phyloP scores from a whole-genome alignment of 2,797 vertebrate genomes.

The Carcharodon carcharias region DNA sequence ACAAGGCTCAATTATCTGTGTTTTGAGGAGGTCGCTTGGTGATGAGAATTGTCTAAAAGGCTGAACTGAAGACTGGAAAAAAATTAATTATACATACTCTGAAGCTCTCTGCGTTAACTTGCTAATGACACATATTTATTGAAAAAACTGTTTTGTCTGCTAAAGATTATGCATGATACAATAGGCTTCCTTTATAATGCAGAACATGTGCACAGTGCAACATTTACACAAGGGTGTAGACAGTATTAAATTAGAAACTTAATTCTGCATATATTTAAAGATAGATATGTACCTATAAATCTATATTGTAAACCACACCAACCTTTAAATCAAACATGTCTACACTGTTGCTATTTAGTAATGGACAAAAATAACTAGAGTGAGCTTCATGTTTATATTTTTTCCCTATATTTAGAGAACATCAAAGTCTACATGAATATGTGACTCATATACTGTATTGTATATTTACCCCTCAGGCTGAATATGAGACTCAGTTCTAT shows the following conservation, averaged over 20 bases:
- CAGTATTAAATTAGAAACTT: not conserved
- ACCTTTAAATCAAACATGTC: not conserved
- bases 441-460: not conserved
- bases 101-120: not conserved
- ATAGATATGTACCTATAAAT: not conserved
- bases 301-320: not conserved
- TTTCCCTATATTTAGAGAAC: not conserved
- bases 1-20: not conserved
- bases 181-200: not conserved
- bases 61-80: not conserved
- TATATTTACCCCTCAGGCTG: not conserved
- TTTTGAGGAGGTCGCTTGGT: not conserved
- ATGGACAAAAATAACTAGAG: not conserved
- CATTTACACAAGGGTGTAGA: not conserved
- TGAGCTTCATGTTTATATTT: not conserved
- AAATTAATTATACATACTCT: not conserved
- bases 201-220: not conserved
- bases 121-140: not conserved
- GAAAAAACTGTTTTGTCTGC: not conserved
- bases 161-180: not conserved
- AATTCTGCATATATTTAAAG: conserved; percentile 11
- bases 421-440: not conserved
- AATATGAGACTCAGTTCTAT: not conserved
- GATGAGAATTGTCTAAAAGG: not conserved
- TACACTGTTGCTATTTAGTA: not conserved